Base-by-base conservation (phyloP, 2,797 vertebrate genomes). In the Malacoraja senta region DNA sequence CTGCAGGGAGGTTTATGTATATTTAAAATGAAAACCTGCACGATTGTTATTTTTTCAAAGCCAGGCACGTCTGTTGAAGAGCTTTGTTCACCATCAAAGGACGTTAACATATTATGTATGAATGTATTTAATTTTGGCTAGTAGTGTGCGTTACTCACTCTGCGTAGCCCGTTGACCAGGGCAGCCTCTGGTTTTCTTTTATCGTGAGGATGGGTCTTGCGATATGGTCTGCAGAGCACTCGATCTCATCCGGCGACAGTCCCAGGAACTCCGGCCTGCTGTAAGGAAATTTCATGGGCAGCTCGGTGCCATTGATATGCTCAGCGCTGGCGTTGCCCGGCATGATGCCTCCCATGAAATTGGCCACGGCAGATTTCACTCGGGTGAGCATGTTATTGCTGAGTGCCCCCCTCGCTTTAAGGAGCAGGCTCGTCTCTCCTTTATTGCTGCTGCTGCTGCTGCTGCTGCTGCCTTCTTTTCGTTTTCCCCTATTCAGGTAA, bases 101-200 rank as follows among this genome's bases (percentile, higher is more conserved):
- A 26, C n/a, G 8, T 86, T 63, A 17, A 1, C 12, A 13, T 1
- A 13, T 53, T 53, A 21, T 13, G 17, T 8, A 19, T 19, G 0
- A 26, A 71, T 19, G 24, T 24, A 26, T 1, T 53, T 53, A 53
- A 53, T 53, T 6, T 53, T 8, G 53, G 1, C 26, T 29, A 7
- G 0, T 1, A 61, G 7, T 44, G 13, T 74, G 32, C 44, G 44
- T 53, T 29, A 98, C 98, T 99, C 96, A 99, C 98, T 99, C 98
- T 86, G 98, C 98, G 95, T 99, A 99, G 94, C 98, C 98, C 58
- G 98, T 98, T 95, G 97, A 96, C 98, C 98, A 99, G 68, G 98
- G 98, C 96, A 99, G 96, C 94, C 97, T 95, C 94, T 95, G 96
- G 93, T 95, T 98, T 96, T 99, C 98, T 96, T 98, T 98, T 94